Base-by-base conservation (phyloP, 2,113 vertebrate species). In the Corythornis vintsioides region DNA sequence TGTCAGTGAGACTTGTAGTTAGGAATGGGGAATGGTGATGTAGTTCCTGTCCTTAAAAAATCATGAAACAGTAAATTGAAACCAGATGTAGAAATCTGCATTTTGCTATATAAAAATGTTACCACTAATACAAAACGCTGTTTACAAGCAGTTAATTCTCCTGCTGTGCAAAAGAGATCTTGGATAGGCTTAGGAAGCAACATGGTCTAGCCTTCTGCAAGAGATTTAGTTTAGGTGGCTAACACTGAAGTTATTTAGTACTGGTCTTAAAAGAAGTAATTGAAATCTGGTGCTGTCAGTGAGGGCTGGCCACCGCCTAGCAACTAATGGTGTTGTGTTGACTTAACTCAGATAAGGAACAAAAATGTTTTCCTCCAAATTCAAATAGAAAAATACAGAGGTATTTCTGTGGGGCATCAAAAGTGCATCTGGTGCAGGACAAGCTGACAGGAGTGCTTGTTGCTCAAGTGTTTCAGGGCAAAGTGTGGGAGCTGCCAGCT, bases 351-450 rank as follows among this genome's bases (percentile, higher is more conserved):
- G 90, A 65, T 94, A 92, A 90, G 77, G 47, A 78, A 18, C 25
- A 75, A 53, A 86, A 86, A 47, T 33, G 55, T 94, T 95, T 92
- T 90, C 45, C 21, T 66, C n/a, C 33, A 40, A 65, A 80, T 50
- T 13, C 56, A 47, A 83, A 67, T 69, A 48, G 83, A 85, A 94
- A 76, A 88, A 57, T 15, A 6, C 1, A 2, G 5, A 73, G 8
- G 3, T 59, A 11, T 66, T 76, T 59, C 20, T 35, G 12, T 61
- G 53, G 25, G 43, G 19, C 69, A 38, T 63, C 1, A 4, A 40
- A 50, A 78, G 43, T 0, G 1, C 11, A 3, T 45, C 50, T 35
- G 55, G 45, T 4, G 0, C 33, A 14, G 43, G 52, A 20, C 2
- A 7, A 42, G 33, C 45, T 48, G 53, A 24, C 1, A 3, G 56